These are phyloP conservation scores for Tachyglossus aculeatus DNA, from an alignment of 2,797 vertebrate genomes.

Conservation along the genomic window DNA sequence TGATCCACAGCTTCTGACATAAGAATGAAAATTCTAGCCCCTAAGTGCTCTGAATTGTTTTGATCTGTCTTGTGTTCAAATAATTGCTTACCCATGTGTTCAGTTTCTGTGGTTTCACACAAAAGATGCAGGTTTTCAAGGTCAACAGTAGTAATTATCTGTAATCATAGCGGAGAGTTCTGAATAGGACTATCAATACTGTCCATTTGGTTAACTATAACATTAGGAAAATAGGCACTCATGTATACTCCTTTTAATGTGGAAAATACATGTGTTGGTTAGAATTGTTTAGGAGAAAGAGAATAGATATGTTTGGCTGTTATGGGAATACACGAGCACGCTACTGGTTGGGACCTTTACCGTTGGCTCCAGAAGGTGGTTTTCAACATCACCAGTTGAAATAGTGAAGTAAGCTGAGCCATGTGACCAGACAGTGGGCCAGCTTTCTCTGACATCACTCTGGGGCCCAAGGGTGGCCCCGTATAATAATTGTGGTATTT, in stretches of 20 bases:
- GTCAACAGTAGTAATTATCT: slow-evolving; percentile 28
- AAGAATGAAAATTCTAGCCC: slow-evolving; percentile 12
- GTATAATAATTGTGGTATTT: too few species aligned
- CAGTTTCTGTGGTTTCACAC: slow-evolving; percentile 24
- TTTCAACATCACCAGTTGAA: too few species aligned
- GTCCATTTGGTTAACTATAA: slow-evolving; percentile 30
- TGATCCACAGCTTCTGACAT: slow-evolving; percentile 9
- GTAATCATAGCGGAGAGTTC: slow-evolving; percentile 25
- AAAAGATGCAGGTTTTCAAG: slow-evolving; percentile 35
- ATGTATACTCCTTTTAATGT: slow-evolving; percentile 25
- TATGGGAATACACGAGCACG: too few species aligned
- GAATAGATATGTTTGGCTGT: neutral
- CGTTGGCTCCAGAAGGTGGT: too few species aligned
- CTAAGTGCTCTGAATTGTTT: neutral
- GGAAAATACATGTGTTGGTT: slow-evolving; percentile 18
- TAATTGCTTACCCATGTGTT: slow-evolving; percentile 31
- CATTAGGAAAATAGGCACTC: slow-evolving; percentile 3
- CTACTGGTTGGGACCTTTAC: too few species aligned
- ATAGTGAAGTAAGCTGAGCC: too few species aligned
- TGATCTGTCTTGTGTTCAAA: slow-evolving; percentile 21
- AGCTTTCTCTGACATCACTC: too few species aligned
- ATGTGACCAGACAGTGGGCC: too few species aligned
- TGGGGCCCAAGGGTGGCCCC: too few species aligned
- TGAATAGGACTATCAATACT: slow-evolving; percentile 15
- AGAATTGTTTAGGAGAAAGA: neutral